phyloP scores from a whole-genome alignment of 2,888 invertebrate species.

The Caenorhabditis sulstoni region DNA sequence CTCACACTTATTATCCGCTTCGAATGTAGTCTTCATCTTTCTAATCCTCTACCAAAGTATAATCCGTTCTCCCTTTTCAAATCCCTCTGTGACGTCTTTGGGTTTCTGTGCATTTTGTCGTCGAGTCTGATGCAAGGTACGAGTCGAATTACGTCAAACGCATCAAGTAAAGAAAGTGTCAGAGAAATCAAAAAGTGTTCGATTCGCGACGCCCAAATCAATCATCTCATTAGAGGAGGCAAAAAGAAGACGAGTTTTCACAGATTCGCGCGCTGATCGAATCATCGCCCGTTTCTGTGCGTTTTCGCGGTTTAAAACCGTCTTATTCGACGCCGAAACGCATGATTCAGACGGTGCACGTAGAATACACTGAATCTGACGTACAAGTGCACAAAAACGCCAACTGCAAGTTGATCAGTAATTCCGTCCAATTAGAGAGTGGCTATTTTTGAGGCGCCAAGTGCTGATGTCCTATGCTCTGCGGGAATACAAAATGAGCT shows the following conservation, averaged over 20 bases:
- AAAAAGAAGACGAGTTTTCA: background rate
- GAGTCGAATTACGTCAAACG: background rate
- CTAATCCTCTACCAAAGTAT: background rate
- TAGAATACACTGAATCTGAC: too few relatives aligned
- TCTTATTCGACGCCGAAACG: background rate
- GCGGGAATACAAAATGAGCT: slow-evolving; percentile 35
- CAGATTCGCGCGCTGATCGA: background rate
- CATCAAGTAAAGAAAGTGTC: background rate
- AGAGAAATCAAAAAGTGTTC: background rate
- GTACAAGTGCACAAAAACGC: too few relatives aligned
- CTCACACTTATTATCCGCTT: background rate
- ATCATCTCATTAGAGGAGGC: background rate
- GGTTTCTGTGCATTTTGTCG: too few relatives aligned
- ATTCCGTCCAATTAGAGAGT: background rate
- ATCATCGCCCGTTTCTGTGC: background rate
- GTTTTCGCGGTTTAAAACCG: background rate
- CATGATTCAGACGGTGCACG: too few relatives aligned
- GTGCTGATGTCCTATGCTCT: slow-evolving; percentile 11
- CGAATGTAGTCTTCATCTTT: too few relatives aligned
- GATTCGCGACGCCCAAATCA: background rate
- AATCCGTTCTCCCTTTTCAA: background rate
- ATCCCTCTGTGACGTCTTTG: too few relatives aligned
- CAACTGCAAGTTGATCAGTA: too few relatives aligned
- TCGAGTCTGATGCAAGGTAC: background rate
- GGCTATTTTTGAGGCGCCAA: background rate